Conservation (phyloP, 2,797 vertebrate species). For the Melanogrammus aeglefinus region DNA sequence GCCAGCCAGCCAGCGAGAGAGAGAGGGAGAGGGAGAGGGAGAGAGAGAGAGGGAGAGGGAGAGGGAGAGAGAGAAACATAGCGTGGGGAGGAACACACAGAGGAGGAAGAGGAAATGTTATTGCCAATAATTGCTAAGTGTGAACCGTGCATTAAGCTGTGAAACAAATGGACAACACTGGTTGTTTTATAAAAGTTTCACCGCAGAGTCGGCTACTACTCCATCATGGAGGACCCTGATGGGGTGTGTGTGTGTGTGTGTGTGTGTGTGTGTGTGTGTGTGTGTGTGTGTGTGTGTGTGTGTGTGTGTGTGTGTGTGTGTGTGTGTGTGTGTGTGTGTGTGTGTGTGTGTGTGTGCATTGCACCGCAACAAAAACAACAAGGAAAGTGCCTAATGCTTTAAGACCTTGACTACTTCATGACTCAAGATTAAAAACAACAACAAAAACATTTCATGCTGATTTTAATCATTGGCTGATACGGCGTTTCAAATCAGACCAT, state of each 20-base stretch:
- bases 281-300: too few relatives aligned
- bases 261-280: too few relatives aligned
- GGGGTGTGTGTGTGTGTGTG: too few relatives aligned
- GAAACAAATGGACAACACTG: background rate
- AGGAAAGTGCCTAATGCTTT: background rate
- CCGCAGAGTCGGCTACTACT: background rate
- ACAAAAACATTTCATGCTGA: background rate
- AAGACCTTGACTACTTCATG: background rate
- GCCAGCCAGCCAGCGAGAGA: too few relatives aligned
- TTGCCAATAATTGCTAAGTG: background rate
- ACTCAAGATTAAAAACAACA: background rate
- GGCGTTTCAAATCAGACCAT: too few relatives aligned
- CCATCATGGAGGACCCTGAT: background rate
- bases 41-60: constrained; percentile 33
- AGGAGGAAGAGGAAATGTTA: background rate
- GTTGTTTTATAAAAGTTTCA: background rate
- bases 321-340: too few relatives aligned
- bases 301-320: too few relatives aligned
- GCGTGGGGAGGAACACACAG: background rate
- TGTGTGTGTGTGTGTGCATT: background rate
- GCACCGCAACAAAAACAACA: background rate
- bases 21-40: background rate
- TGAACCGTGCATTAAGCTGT: background rate
- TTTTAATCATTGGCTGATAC: background rate
- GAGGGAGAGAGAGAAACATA: background rate